A percentile compares a stretch with the other conserved stretches of the same genome.
These are phyloP conservation scores for Papilio aristodemus DNA, from an alignment of 1,140 invertebrate species.

Conservation along the genomic window DNA sequence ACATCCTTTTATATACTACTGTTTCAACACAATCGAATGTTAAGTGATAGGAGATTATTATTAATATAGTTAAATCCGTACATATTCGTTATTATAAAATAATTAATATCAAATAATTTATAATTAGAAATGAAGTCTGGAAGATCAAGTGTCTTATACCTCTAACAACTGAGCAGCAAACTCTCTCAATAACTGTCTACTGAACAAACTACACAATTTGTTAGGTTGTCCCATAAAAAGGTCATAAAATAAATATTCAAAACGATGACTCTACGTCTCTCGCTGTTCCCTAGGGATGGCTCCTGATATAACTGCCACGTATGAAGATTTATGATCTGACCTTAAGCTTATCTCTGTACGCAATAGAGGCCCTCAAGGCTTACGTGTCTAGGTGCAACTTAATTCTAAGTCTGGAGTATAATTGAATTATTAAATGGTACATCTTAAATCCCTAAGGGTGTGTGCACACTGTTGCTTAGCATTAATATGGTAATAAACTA, in stretches of 20 bases:
- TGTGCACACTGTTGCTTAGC: not conserved
- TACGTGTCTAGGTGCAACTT: slow-evolving; percentile 17
- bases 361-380: not conserved
- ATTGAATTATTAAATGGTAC: slow-evolving; percentile 2
- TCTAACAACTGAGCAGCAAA: not conserved
- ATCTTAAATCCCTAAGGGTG: not conserved
- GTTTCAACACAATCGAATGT: no score
- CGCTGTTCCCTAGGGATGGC: not conserved
- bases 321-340: slow-evolving; percentile 7
- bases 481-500: no score
- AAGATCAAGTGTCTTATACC: not conserved
- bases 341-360: not conserved
- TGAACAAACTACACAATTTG: slow-evolving; percentile 5
- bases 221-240: not conserved
- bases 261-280: not conserved
- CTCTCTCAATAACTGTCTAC: slow-evolving; percentile 2
- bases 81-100: no score
- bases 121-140: not conserved
- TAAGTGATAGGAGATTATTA: no score
- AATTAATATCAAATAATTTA: not conserved
- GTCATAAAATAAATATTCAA: slow-evolving; percentile 18
- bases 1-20: no score
- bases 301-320: slow-evolving; percentile 4
- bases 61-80: no score
- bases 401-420: not conserved